Conservation (phyloP, 2,888 invertebrate species). For the Julus scanicus region DNA sequence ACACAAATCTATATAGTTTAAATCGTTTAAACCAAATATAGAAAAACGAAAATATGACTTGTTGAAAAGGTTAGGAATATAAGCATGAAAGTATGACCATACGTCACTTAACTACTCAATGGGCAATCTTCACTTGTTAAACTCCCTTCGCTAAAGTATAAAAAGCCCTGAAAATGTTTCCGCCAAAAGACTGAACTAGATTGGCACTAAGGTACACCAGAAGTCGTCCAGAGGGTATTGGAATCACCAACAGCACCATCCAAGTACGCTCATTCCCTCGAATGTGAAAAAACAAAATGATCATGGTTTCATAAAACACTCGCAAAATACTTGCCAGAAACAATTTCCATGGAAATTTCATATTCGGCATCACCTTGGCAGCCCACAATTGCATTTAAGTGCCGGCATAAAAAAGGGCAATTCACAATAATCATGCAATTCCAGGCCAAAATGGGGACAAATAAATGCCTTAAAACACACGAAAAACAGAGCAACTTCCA, state of each 20-base stretch:
- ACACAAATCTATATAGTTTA: no score
- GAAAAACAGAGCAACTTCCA: neutral
- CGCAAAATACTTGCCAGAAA: constrained; percentile 34
- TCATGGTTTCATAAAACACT: constrained; percentile 35
- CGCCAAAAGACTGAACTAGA: neutral
- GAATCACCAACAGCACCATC: neutral
- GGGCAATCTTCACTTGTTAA: no score
- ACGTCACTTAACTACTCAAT: no score
- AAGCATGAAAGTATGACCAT: no score
- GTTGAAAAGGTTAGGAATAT: no score
- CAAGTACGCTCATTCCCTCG: neutral
- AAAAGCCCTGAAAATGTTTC: neutral
- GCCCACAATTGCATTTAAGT: constrained; percentile 11
- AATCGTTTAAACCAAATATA: no score
- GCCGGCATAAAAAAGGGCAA: constrained; percentile 6
- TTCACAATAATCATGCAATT: constrained; percentile 39
- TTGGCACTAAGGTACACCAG: neutral
- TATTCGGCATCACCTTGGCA: constrained; percentile 30
- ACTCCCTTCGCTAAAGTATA: no score
- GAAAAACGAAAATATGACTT: no score
- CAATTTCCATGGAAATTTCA: constrained; percentile 30
- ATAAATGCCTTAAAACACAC: neutral
- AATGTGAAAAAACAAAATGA: neutral
- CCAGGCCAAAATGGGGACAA: constrained; percentile 31
- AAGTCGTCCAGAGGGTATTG: neutral